phyloP scores from a whole-genome alignment of 1,140 invertebrate genomes.

The Catajapyx aquilonaris region DNA sequence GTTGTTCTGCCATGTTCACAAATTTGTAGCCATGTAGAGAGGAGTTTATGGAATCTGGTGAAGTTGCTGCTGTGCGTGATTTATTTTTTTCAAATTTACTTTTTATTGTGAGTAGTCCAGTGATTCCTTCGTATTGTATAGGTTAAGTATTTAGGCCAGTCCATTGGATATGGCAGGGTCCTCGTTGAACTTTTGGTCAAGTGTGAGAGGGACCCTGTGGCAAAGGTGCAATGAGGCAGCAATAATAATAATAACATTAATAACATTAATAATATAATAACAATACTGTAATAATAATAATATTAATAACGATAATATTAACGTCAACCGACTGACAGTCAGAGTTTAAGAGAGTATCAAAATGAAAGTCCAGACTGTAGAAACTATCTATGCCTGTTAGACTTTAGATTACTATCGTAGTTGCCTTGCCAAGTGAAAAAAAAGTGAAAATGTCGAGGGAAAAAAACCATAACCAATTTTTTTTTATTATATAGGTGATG shows the following conservation, averaged over 20 bases:
- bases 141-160: not conserved
- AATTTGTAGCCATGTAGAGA: too few relatives aligned
- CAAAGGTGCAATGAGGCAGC: not conserved
- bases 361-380: conserved; percentile 2
- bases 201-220: not conserved
- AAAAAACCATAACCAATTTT: not conserved
- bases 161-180: not conserved
- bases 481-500: not conserved
- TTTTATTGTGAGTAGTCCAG: not conserved
- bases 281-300: not conserved
- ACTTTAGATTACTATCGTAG: conserved; percentile 5
- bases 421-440: conserved; percentile 4
- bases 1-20: too few relatives aligned
- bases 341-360: not conserved
- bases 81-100: not conserved
- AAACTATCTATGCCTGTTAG: conserved; percentile 1
- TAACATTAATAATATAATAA: conserved; percentile 1
- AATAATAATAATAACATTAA: not conserved
- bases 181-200: not conserved
- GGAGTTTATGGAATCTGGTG: too few relatives aligned
- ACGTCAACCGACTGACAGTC: not conserved
- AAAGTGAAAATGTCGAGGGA: not conserved
- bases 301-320: not conserved
- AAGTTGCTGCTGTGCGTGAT: too few relatives aligned
- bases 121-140: not conserved